A percentile compares a stretch with the other conserved stretches of the same genome.
Evolutionary conservation across 2,888 invertebrate genomes (phyloP).

Genomic region (Andrena praecox): DNA sequence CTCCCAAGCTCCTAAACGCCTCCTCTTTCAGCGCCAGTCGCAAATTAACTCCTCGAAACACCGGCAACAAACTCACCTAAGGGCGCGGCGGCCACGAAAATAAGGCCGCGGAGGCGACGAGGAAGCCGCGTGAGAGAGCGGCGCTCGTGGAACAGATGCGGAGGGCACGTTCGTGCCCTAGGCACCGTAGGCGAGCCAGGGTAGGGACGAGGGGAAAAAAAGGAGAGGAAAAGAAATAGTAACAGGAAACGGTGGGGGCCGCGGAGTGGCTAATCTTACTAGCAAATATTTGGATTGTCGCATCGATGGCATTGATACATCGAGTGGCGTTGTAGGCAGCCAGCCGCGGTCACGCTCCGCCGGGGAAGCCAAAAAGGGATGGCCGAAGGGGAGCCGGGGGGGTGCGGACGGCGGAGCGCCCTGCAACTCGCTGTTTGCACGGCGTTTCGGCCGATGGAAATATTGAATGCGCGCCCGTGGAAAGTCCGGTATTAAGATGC

Average conservation of each 20-base stretch:
- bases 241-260: conserved; percentile 75
- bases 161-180: conserved; percentile 25
- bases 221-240: conserved; percentile 64
- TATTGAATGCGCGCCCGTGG: conserved; percentile 56
- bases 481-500: conserved; percentile 79
- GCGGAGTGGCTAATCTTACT: conserved; percentile 80
- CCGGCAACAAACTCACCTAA: conserved; percentile 10
- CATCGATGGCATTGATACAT: conserved; percentile 82
- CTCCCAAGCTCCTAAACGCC: too few species aligned
- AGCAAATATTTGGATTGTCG: conserved; percentile 85
- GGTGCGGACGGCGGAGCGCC: conserved; percentile 5
- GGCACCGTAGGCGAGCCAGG: neutral
- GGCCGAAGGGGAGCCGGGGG: conserved; percentile 47
- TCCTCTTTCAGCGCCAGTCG: too few species aligned
- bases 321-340: conserved; percentile 72
- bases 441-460: conserved; percentile 63
- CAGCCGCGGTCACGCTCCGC: conserved; percentile 53
- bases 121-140: conserved; percentile 24
- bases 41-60: neutral
- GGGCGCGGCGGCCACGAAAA: neutral
- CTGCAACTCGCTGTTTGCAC: conserved; percentile 61
- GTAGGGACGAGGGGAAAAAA: neutral
- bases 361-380: conserved; percentile 46
- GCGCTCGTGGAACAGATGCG: conserved; percentile 65
- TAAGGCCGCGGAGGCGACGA: neutral